phyloP scores from a whole-genome alignment of 2,888 invertebrate genomes.

The Eilema griseolum region DNA sequence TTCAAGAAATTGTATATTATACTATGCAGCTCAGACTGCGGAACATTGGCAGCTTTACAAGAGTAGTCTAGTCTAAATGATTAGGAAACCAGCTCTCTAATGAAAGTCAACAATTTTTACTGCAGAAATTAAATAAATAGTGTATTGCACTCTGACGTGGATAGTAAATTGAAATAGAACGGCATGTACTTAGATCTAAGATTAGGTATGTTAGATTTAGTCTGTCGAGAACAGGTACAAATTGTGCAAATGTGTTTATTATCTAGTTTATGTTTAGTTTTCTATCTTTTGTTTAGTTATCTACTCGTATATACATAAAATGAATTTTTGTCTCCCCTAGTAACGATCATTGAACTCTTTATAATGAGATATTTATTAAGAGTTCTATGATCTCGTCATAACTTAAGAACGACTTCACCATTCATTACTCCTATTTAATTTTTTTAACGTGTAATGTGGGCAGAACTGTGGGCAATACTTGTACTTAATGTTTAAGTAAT shows the following conservation, averaged over 20 bases:
- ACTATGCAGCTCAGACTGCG: constrained; percentile 24
- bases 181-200: constrained; percentile 14
- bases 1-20: constrained; percentile 5
- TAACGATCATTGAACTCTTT: too few relatives aligned
- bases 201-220: constrained; percentile 24
- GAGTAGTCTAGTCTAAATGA: constrained; percentile 18
- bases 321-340: too few relatives aligned
- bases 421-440: too few relatives aligned
- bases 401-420: too few relatives aligned
- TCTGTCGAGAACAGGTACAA: neutral
- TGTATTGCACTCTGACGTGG: constrained; percentile 13
- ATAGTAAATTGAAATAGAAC: constrained; percentile 13
- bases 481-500: too few relatives aligned
- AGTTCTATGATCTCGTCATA: too few relatives aligned
- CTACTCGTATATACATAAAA: too few relatives aligned
- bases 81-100: constrained; percentile 22
- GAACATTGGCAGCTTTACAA: constrained; percentile 29
- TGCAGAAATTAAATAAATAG: constrained; percentile 27
- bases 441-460: too few relatives aligned
- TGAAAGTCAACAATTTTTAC: constrained; percentile 27
- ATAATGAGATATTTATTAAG: too few relatives aligned
- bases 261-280: neutral
- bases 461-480: too few relatives aligned
- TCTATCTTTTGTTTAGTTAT: too few relatives aligned
- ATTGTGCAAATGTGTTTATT: neutral